Percentiles rank a stretch among this genome's conserved stretches.
phyloP scores from a whole-genome alignment of 2,113 vertebrate species.

The Tyto alba region DNA sequence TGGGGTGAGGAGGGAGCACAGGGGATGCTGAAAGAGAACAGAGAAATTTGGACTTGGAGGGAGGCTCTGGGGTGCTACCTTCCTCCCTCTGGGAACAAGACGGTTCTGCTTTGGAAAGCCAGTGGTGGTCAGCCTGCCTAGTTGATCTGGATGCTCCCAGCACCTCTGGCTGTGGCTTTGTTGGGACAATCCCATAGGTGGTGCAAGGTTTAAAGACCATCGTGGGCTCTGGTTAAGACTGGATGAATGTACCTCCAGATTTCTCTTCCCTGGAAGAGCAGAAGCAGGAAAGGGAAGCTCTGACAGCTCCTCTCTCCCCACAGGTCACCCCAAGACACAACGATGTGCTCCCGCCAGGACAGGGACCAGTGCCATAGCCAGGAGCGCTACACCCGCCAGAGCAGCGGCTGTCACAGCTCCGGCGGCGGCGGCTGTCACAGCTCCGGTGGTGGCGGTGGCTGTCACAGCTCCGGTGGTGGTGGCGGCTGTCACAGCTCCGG shows the following conservation, averaged over 20 bases:
- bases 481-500: not conserved
- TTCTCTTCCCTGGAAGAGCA: not conserved
- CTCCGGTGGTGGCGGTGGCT: fast-evolving
- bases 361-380: not conserved
- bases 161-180: fast-evolving
- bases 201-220: fast-evolving
- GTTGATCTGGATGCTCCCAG: not conserved
- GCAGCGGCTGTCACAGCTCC: not conserved
- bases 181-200: fast-evolving
- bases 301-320: not conserved
- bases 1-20: not conserved
- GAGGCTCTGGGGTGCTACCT: not conserved
- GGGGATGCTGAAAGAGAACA: too few relatives aligned
- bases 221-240: too few relatives aligned
- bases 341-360: constrained; percentile 40
- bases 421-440: not conserved
- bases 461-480: not conserved
- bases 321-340: not conserved
- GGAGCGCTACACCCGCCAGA: not conserved
- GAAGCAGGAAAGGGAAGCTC: not conserved
- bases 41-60: not conserved
- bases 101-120: fast-evolving
- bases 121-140: fast-evolving
- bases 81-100: not conserved
- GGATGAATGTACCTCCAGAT: not conserved